Percentiles rank a stretch among this genome's conserved stretches.
phyloP scores from a whole-genome alignment of 2,888 invertebrate species.

The Aleiodes leptofemur region DNA sequence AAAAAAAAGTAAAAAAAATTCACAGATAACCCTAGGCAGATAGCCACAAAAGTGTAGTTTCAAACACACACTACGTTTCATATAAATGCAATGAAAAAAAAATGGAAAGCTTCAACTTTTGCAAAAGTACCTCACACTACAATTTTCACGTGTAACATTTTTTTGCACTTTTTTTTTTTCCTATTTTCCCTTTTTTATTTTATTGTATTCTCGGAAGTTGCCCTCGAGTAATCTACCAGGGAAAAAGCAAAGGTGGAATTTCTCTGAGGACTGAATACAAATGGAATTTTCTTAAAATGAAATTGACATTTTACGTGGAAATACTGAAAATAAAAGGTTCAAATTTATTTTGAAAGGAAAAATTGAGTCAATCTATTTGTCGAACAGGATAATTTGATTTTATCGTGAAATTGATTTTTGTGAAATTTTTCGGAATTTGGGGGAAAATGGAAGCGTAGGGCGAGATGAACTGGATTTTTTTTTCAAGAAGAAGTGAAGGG shows the following conservation, averaged over 20 bases:
- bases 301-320: background rate
- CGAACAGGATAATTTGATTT: no score
- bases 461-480: no score
- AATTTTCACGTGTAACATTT: background rate
- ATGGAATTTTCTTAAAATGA: background rate
- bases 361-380: no score
- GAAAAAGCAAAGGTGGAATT: background rate
- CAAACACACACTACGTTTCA: constrained; percentile 36
- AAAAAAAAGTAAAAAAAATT: constrained; percentile 2
- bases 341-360: no score
- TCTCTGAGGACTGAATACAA: constrained; percentile 3
- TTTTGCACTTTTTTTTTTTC: background rate
- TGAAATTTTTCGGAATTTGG: no score
- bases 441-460: no score
- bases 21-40: constrained; percentile 42
- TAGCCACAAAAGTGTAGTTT: constrained; percentile 34
- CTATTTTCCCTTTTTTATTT: background rate
- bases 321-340: no score
- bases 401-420: no score
- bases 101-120: constrained; percentile 9
- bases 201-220: background rate
- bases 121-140: constrained; percentile 2
- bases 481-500: no score
- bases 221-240: background rate
- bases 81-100: constrained; percentile 22